Conservation (phyloP, 2,888 invertebrate genomes). For the Leptura quadrifasciata region DNA sequence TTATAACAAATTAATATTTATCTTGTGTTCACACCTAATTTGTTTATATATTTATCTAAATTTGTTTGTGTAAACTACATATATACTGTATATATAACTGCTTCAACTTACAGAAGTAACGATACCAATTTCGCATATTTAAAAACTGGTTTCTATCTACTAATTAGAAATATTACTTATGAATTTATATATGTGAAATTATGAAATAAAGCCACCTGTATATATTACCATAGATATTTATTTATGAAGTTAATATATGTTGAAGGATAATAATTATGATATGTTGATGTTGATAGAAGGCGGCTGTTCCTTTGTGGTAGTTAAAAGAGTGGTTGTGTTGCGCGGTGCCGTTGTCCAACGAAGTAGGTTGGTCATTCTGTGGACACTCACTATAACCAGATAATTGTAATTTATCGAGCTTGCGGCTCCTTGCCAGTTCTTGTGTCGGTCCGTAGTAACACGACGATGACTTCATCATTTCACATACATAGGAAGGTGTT, state of each 20-base stretch:
- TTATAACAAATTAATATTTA: background rate
- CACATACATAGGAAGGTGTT: constrained; percentile 31
- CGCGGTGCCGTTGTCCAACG: constrained; percentile 58
- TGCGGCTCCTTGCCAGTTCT: constrained; percentile 55
- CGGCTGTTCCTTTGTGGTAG: constrained; percentile 57
- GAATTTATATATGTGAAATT: constrained; percentile 21
- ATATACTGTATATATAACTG: constrained; percentile 4
- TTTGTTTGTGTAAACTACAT: constrained; percentile 6
- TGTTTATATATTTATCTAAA: constrained; percentile 10
- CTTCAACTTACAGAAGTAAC: background rate
- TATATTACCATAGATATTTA: constrained; percentile 36
- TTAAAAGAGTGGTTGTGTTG: constrained; percentile 61
- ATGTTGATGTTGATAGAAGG: constrained; percentile 60
- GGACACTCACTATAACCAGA: constrained; percentile 62
- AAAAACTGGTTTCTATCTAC: constrained; percentile 25
- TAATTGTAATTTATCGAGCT: constrained; percentile 67
- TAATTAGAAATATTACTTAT: constrained; percentile 23
- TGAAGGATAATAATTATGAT: constrained; percentile 58
- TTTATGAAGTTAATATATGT: constrained; percentile 57
- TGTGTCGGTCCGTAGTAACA: constrained; percentile 43
- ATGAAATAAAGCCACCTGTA: constrained; percentile 30
- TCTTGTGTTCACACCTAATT: constrained; percentile 9
- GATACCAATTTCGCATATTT: constrained; percentile 26
- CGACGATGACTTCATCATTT: constrained; percentile 39
- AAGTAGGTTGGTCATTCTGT: constrained; percentile 55